Evolutionary conservation across 2,113 vertebrate genomes (phyloP).

Genomic region (Cacatua alba): DNA sequence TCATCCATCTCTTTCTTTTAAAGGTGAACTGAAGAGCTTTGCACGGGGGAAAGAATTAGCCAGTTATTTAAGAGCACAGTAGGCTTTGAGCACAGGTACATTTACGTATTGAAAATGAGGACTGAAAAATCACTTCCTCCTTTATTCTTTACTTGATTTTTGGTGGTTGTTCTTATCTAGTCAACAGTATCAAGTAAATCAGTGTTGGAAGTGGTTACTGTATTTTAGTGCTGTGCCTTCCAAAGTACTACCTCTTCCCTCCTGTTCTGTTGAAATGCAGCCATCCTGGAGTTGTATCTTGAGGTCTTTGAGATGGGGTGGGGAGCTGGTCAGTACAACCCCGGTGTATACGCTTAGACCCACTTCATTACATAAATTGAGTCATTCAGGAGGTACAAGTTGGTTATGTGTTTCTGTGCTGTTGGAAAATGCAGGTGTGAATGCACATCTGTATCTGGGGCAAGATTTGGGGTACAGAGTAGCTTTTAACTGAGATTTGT

Average conservation of each 20-base stretch:
- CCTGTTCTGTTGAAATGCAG: background rate
- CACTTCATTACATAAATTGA: background rate
- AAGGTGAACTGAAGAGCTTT: conserved; percentile 41
- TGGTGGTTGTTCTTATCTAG: background rate
- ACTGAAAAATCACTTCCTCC: background rate
- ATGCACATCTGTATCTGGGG: background rate
- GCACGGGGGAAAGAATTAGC: background rate
- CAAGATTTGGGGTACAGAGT: background rate
- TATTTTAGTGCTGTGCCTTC: background rate
- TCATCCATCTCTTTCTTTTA: conserved; percentile 24
- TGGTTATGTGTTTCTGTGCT: background rate
- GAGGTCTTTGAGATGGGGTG: background rate
- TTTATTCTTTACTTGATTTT: background rate
- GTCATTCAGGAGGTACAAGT: background rate
- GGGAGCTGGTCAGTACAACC: background rate
- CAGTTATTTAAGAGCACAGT: background rate
- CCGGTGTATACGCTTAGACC: background rate
- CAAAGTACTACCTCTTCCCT: background rate
- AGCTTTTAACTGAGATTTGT: background rate
- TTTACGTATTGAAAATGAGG: background rate
- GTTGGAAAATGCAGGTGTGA: background rate
- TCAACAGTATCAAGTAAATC: background rate
- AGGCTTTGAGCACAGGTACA: background rate
- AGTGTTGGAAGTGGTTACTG: background rate
- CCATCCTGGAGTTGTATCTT: background rate